phyloP scores from a whole-genome alignment of 2,113 vertebrate genomes.

The Zosterops borbonicus region DNA sequence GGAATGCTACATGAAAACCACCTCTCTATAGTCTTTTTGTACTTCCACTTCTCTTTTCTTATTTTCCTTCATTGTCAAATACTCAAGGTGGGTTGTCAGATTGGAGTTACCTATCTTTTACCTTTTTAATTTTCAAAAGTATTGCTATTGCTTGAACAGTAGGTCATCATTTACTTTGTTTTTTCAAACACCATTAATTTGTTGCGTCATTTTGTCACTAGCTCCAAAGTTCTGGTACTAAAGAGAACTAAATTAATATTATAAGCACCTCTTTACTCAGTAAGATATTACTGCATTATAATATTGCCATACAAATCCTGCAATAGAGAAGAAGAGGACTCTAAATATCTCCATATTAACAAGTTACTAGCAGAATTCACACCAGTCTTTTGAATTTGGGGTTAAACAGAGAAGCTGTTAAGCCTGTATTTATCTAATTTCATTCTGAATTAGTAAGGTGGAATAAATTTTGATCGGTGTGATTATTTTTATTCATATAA shows the following conservation, averaged over 20 bases:
- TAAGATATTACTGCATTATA: background rate
- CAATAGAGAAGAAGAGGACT: background rate
- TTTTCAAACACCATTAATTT: background rate
- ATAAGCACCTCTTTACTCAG: background rate
- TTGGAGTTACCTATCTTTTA: background rate
- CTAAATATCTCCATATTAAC: background rate
- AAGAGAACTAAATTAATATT: background rate
- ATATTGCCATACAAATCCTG: background rate
- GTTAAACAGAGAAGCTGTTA: conserved; percentile 8
- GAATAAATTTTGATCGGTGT: background rate
- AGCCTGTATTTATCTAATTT: background rate
- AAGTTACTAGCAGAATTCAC: background rate
- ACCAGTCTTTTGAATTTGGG: background rate
- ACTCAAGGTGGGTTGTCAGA: background rate
- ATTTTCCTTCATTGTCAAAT: background rate
- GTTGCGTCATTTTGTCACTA: background rate
- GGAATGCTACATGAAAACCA: background rate
- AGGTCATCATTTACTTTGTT: background rate
- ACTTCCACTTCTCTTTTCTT: background rate
- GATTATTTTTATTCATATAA: background rate
- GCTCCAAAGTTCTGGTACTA: background rate
- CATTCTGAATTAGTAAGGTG: background rate
- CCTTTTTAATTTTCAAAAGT: background rate
- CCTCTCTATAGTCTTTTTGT: background rate
- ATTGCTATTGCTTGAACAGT: background rate